These are phyloP conservation scores for Plutella xylostella DNA, from an alignment of 2,888 invertebrate species.

Conservation along the genomic window DNA sequence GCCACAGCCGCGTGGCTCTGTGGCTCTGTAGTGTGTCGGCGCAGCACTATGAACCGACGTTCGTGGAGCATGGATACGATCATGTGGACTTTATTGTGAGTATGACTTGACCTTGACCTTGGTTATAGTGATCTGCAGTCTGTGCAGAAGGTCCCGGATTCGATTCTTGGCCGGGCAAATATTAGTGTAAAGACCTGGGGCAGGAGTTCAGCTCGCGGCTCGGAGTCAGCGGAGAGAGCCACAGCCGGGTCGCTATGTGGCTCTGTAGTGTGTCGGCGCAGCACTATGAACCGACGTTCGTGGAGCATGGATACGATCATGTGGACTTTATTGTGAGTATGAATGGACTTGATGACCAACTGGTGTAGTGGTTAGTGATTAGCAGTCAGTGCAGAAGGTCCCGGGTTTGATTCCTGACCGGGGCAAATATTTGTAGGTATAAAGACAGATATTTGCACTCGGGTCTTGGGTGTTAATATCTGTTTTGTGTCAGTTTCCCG, in stretches of 20 bases:
- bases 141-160: too few species aligned
- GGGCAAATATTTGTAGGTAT: too few species aligned
- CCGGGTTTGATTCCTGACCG: too few species aligned
- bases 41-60: constrained; percentile 85
- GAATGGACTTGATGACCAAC: too few species aligned
- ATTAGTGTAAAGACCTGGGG: too few species aligned
- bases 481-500: too few species aligned
- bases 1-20: constrained; percentile 76
- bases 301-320: constrained; percentile 92
- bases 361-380: too few species aligned
- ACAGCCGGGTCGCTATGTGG: constrained; percentile 81
- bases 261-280: constrained; percentile 80
- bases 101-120: constrained; percentile 29
- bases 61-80: constrained; percentile 90
- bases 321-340: constrained; percentile 89
- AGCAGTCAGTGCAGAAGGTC: too few species aligned
- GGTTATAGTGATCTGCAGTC: too few species aligned
- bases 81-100: constrained; percentile 93
- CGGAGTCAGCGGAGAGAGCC: constrained; percentile 72
- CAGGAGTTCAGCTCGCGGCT: constrained; percentile 82
- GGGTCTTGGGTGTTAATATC: too few species aligned
- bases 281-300: constrained; percentile 86
- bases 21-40: constrained; percentile 85
- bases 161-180: too few species aligned
- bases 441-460: too few species aligned